Base-by-base conservation (phyloP, 2,888 invertebrate species). In the Tolmerus cingulatus region DNA sequence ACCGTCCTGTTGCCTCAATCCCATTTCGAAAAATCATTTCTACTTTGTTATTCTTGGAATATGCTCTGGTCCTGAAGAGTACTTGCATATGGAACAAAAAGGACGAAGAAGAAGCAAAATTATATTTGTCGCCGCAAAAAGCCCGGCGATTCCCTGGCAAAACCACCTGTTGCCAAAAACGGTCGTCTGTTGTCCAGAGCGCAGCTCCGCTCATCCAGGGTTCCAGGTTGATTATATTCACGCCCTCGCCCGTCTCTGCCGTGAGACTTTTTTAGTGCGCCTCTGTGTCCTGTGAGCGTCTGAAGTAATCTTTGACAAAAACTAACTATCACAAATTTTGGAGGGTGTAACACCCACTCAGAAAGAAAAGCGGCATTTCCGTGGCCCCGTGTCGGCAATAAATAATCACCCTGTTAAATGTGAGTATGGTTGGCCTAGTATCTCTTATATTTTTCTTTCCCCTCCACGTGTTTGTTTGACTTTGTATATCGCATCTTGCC, bases 131-230 rank as follows among this genome's bases (percentile, higher is more conserved):
- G 4, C 12, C 66, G 66, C 9, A 43, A 78, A 12, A 40, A 46
- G 19, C 14, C 78, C 78, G 78, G 78, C 43, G 14, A 78, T 23
- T 23, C 40, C n/a, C 19, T 12, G 78, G 16, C 51, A n/a, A 51
- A 46, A 19, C 79, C 46, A 79, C 79, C 79, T 79, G 79, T 79
- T 79, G 79, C 78, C 27, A 14, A 66, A 66, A 66, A 66, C 9
- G 0, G 19, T 23, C 51, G 51, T 46, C 43, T 46, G 43, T 23
- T 66, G 23, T 66, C 27, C 23, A 66, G 8, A 66, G 66, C 66
- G 66, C 66, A 66, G 66, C 66, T 66, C 27, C 66, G 66, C 66
- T 66, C 66, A 23, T 66, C 66, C 23, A 19, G 66, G 66, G 66
- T 27, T 46, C 23, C 27, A 23, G 66, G 66, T 23, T 66, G 23